Conservation (phyloP, 2,113 vertebrate species). For the Pomatorhinus ruficollis region DNA sequence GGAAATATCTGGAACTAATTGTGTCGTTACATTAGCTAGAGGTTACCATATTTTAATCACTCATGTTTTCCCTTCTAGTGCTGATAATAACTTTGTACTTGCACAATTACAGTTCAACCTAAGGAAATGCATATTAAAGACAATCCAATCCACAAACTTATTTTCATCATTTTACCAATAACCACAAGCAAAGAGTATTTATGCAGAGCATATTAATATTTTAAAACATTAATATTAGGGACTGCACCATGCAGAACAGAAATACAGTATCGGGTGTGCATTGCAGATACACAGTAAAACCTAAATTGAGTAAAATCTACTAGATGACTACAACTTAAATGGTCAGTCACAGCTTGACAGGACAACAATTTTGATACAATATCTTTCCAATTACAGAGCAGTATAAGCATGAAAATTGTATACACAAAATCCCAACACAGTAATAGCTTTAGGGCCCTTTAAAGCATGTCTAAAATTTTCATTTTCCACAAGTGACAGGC, state of each 20-base stretch:
- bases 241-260: not conserved
- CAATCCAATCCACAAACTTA: not conserved
- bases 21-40: not conserved
- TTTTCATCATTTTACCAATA: not conserved
- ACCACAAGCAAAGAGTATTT: not conserved
- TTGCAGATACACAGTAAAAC: not conserved
- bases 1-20: slow-evolving; percentile 10
- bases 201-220: slow-evolving; percentile 1
- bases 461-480: not conserved
- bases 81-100: slow-evolving; percentile 20
- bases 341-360: not conserved
- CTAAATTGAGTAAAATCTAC: not conserved
- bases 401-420: not conserved
- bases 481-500: not conserved
- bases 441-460: not conserved
- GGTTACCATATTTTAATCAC: slow-evolving; percentile 6
- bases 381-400: not conserved
- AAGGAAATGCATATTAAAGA: not conserved
- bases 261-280: not conserved
- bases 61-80: not conserved
- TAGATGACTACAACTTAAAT: not conserved
- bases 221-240: not conserved
- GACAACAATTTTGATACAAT: not conserved
- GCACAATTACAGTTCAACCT: not conserved
- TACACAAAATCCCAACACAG: not conserved